Percentiles rank a stretch among this genome's conserved stretches.
phyloP scores from a whole-genome alignment of 2,797 vertebrate genomes.

The Sebastes nivosus region DNA sequence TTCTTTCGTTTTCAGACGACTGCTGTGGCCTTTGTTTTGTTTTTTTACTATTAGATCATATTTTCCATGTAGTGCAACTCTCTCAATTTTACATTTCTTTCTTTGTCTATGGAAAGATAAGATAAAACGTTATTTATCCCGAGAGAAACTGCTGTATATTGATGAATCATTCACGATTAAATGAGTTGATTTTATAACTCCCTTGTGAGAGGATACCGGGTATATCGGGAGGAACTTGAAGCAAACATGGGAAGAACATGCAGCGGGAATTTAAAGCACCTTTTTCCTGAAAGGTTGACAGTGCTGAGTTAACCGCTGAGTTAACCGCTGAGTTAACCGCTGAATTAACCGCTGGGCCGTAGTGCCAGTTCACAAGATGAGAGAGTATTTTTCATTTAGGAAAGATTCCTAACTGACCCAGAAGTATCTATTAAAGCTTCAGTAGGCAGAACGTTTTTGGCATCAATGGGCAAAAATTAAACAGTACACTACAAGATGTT shows the following conservation, averaged over 20 bases:
- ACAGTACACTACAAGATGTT: no score
- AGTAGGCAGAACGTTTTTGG: no score
- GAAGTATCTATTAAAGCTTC: background rate
- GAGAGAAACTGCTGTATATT: background rate
- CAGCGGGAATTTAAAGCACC: no score
- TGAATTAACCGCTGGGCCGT: background rate
- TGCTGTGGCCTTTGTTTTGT: background rate
- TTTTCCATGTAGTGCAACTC: background rate
- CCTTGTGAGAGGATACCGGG: background rate
- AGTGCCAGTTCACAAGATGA: background rate
- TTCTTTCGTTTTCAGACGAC: constrained; percentile 9
- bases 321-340: no score
- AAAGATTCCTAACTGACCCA: background rate
- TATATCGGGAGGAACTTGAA: background rate
- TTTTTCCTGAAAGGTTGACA: no score
- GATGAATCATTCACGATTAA: background rate
- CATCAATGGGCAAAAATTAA: no score
- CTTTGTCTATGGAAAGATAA: background rate
- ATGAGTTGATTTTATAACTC: background rate
- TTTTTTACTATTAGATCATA: background rate
- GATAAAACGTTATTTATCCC: background rate
- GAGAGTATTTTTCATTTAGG: background rate
- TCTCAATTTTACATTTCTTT: background rate
- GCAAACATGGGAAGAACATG: background rate
- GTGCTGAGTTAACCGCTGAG: no score